A percentile compares a stretch with the other conserved stretches of the same genome.
Evolutionary conservation across 2,888 invertebrate genomes (phyloP).

Genomic region (Sylvicola cinctus): DNA sequence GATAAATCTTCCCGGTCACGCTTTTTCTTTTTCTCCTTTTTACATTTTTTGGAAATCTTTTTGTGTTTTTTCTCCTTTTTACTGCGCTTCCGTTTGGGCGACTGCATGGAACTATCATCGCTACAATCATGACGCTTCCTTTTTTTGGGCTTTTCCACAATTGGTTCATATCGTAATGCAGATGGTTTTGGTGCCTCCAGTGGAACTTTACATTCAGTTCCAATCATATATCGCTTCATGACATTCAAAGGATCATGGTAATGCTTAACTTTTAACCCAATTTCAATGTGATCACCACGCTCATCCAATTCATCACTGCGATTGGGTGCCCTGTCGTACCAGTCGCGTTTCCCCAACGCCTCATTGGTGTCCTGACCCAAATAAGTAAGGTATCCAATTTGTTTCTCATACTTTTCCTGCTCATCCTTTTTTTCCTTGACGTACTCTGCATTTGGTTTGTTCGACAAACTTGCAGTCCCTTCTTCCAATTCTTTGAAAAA

Average conservation of each 20-base stretch:
- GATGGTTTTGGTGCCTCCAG: slow-evolving; percentile 1
- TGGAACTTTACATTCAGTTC: slow-evolving; percentile 7
- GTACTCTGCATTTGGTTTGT: slow-evolving; percentile 58
- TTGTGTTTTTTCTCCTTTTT: slow-evolving; percentile 7
- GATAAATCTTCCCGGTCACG: slow-evolving; percentile 6
- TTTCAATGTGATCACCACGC: slow-evolving; percentile 31
- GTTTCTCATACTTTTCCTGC: slow-evolving; percentile 90
- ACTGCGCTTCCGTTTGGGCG: slow-evolving; percentile 4
- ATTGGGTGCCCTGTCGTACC: slow-evolving; percentile 64
- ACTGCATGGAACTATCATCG: slow-evolving; percentile 4
- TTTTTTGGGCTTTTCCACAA: not conserved
- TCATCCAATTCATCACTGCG: slow-evolving; percentile 25
- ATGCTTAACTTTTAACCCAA: slow-evolving; percentile 42
- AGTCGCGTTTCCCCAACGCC: slow-evolving; percentile 61
- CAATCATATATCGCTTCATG: slow-evolving; percentile 35
- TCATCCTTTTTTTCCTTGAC: slow-evolving; percentile 79
- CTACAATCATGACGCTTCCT: slow-evolving; percentile 6
- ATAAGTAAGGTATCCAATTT: slow-evolving; percentile 90
- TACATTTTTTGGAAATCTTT: slow-evolving; percentile 5
- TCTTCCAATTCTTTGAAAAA: slow-evolving; percentile 73
- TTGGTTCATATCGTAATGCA: not conserved
- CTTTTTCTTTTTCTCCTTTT: no score
- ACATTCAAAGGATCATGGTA: slow-evolving; percentile 51
- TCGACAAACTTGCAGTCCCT: slow-evolving; percentile 36
- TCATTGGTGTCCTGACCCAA: slow-evolving; percentile 85